Base-by-base conservation (phyloP, 2,797 vertebrate genomes). In the Pantherophis vulpinus region DNA sequence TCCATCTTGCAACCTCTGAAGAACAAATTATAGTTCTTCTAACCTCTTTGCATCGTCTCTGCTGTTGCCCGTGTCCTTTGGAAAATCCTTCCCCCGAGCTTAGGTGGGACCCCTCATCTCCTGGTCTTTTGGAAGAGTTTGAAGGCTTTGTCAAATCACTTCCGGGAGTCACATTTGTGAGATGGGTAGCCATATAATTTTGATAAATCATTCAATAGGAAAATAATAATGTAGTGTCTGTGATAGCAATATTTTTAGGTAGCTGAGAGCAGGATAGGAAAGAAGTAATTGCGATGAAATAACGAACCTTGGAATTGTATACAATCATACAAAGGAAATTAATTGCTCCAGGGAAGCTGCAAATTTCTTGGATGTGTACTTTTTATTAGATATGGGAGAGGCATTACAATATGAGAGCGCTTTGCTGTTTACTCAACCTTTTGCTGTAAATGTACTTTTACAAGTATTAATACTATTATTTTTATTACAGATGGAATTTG, bases 281-380 rank as follows among this genome's bases (percentile, higher is more conserved):
- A 95, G 93, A 2, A 92, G 89, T 90, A 92, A 93, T 94, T 95
- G 58, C 79, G 93, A 94, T 94, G 90, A 94, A 96, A 96, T 91
- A 93, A n/a, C 86, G 93, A 25, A 42, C 94, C 96, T 96, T 97
- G 94, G 94, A 96, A 95, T 96, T 91, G 92, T 94, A 94, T 93
- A 23, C 90, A 93, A 54, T 14, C 83, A 60, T 93, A 91, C 70
- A 89, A 91, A 94, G 63, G 88, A 86, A 95, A 95, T 91, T 63
- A 70, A 47, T 42, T 94, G 10, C 95, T 91, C 86, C 83, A 83
- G 83, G 90, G 91, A 89, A 58, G 87, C 91, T 90, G 94, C 91
- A 96, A 94, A 95, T 97, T 95, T 92, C 86, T 88, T 92, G 93
- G 56, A 79, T 94, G 61, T 93, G 74, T 70, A 92, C 93, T 89